Base-by-base conservation (phyloP, 2,888 invertebrate genomes). In the Sceliomorpha sp. region DNA sequence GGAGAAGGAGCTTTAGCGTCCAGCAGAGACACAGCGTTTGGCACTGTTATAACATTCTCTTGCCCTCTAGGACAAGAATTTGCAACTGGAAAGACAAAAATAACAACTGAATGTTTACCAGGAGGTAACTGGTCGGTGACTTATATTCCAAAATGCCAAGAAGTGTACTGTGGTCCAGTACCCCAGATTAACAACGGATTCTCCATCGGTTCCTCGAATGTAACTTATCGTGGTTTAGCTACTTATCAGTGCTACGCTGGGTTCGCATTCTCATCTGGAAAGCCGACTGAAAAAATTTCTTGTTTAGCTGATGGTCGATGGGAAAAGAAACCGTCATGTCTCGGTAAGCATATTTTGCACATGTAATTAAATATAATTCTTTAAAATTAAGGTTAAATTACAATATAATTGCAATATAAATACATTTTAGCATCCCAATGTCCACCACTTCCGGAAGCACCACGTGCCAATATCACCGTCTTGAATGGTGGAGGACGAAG, bases 171-270 rank as follows among this genome's bases (percentile, higher is more conserved):
- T 88, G 98, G 98, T 53, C 98, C 98, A 14, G 98, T 98, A 40
- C 98, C 98, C 53, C 98, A 98, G 91, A 98, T 98, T 72, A 96
- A 97, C 84, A 98, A 98, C 87, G 98, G 98, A 40, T 98, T 98
- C 89, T 98, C 98, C 1, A 97, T 97, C 85, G 96, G 96, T 40
- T 97, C 98, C 0, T 95, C 97, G 1, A 98, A 98, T 88, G 98
- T 98, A 4, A 98, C 98, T 0, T 98, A 96, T 84, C 92, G 94
- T 69, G 98, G 98, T 26, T 91, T 96, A 73, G 98, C 98, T 53
- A 97, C 96, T 87, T 98, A 98, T 87, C 97, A 98, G 84, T 98
- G 98, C 86, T 98, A 98, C 86, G 97, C 98, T 50, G 98, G 97
- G 34, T 98, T 98, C 85, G 96, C 96, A 45, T 98, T 98, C 83